Evolutionary conservation across 2,113 vertebrate species (phyloP).

Genomic region (Leuciscus idus): DNA sequence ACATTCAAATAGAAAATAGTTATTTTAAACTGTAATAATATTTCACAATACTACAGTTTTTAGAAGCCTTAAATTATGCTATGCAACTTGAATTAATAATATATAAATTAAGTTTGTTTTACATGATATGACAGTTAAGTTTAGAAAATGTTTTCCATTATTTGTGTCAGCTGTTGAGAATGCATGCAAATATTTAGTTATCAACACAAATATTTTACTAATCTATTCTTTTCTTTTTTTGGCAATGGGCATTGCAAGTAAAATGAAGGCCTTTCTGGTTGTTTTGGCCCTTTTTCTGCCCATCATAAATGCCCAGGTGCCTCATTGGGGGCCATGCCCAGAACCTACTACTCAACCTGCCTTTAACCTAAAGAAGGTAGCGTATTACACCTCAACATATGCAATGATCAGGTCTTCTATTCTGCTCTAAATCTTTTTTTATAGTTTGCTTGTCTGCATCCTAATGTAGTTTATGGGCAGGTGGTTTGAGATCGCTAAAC

Average conservation of each 20-base stretch:
- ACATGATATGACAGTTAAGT: too few species aligned
- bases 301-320: conserved; percentile 76
- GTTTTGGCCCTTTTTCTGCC: conserved; percentile 60
- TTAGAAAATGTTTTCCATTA: too few species aligned
- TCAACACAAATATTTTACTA: background rate
- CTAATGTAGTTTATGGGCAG: conserved; percentile 76
- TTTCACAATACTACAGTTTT: background rate
- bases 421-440: background rate
- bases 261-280: conserved; percentile 64
- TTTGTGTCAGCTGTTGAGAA: background rate
- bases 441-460: conserved; percentile 46
- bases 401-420: background rate
- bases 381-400: background rate
- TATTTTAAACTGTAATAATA: background rate
- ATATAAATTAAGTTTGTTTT: background rate
- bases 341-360: conserved; percentile 80
- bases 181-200: background rate
- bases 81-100: background rate
- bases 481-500: conserved; percentile 80
- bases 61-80: background rate
- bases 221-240: background rate
- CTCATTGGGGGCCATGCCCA: conserved; percentile 85
- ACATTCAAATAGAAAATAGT: too few species aligned
- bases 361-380: conserved; percentile 84
- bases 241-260: background rate